Percentiles rank a stretch among this genome's conserved stretches.
phyloP scores from a whole-genome alignment of 2,888 invertebrate genomes.

The Pristionchus maxplancki region DNA sequence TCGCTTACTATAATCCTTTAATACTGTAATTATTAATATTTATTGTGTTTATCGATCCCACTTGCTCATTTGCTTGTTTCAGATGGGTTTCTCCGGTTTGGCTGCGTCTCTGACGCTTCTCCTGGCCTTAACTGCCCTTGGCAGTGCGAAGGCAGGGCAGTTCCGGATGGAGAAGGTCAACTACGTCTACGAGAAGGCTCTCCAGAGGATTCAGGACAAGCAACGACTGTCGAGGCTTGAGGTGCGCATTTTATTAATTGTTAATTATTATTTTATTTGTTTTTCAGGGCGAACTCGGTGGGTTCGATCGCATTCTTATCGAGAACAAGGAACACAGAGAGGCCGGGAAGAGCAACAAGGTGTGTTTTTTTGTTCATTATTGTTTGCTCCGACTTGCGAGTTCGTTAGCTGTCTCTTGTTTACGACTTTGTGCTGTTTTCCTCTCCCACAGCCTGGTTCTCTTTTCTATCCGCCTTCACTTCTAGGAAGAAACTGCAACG shows the following conservation, averaged over 20 bases:
- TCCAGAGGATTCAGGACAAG: conserved; percentile 63
- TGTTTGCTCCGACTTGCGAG: not conserved
- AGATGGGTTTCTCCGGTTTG: not conserved
- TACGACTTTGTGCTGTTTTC: not conserved
- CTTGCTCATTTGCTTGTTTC: not conserved
- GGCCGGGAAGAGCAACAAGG: conserved; percentile 49
- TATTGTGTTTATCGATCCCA: not conserved
- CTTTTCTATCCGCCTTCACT: not conserved
- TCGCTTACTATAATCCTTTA: not conserved
- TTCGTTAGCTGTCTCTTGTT: conserved; percentile 2
- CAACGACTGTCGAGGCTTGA: conserved; percentile 60
- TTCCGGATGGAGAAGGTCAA: conserved; percentile 72
- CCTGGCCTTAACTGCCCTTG: not conserved
- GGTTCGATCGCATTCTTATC: conserved; percentile 70
- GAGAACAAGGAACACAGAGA: conserved; percentile 64
- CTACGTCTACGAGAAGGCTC: conserved; percentile 73
- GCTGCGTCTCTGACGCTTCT: not conserved
- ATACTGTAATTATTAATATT: not conserved
- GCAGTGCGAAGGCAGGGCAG: not conserved
- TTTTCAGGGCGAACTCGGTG: conserved; percentile 67
- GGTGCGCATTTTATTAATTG: conserved; percentile 53
- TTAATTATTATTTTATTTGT: not conserved
- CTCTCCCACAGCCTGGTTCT: not conserved
- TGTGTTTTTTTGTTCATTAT: conserved; percentile 30
- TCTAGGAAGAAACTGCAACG: conserved; percentile 51